Percentiles rank a stretch among this genome's conserved stretches.
phyloP scores from a whole-genome alignment of 2,888 invertebrate genomes.

The Dolichopus griseipennis region DNA sequence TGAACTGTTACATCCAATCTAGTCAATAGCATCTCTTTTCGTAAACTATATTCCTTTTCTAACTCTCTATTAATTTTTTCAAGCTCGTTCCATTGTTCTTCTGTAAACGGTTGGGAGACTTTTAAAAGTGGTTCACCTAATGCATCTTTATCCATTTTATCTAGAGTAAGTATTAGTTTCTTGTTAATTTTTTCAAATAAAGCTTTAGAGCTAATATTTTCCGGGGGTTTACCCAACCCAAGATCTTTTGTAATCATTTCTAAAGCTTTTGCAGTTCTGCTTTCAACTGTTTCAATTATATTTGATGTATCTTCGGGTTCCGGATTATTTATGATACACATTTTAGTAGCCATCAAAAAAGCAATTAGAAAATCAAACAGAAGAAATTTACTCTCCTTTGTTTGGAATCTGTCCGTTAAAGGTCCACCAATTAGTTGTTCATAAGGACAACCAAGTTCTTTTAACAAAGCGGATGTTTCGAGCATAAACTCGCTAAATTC shows the following conservation, averaged over 20 bases:
- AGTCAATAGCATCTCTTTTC: slow-evolving; percentile 80
- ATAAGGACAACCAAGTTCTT: slow-evolving; percentile 74
- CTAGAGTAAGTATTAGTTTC: slow-evolving; percentile 56
- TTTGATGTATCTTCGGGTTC: slow-evolving; percentile 55
- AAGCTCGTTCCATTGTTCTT: slow-evolving; percentile 75
- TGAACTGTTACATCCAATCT: slow-evolving; percentile 92
- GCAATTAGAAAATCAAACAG: slow-evolving; percentile 71
- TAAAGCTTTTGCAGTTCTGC: slow-evolving; percentile 68
- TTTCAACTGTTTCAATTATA: slow-evolving; percentile 69
- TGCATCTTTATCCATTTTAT: slow-evolving; percentile 46
- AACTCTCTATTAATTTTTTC: slow-evolving; percentile 62
- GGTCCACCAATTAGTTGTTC: slow-evolving; percentile 58
- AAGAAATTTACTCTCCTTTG: slow-evolving; percentile 54
- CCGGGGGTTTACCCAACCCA: slow-evolving; percentile 79
- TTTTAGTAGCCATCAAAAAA: slow-evolving; percentile 77
- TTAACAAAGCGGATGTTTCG: slow-evolving; percentile 80
- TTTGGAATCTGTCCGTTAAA: slow-evolving; percentile 61
- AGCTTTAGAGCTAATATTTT: slow-evolving; percentile 64
- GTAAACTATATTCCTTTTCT: slow-evolving; percentile 69
- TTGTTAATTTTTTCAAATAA: slow-evolving; percentile 69
- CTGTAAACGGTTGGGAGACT: slow-evolving; percentile 55
- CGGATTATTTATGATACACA: slow-evolving; percentile 52
- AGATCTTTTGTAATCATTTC: slow-evolving; percentile 70
- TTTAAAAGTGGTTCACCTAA: slow-evolving; percentile 70
- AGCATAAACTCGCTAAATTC: slow-evolving; percentile 68